Base-by-base conservation (phyloP, 1,140 invertebrate species). In the Pogonognathellus flavescens region DNA sequence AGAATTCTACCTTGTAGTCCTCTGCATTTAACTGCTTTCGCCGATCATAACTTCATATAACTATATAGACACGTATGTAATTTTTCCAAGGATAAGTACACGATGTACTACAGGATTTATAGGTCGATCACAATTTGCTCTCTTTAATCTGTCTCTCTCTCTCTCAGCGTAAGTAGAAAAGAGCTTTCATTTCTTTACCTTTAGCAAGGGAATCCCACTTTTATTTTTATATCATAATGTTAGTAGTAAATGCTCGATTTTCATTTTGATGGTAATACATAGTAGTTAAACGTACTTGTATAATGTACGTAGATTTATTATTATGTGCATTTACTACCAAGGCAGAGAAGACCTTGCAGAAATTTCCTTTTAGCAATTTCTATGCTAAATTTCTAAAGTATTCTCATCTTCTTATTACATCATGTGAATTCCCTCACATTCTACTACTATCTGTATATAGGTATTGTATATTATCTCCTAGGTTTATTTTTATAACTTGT, bases 81-180 rank as follows among this genome's bases (percentile, higher is more conserved):
- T 14, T 55, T 16, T 55, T 16, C 53, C 11, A 16, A 14, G 16
- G 53, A 14, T 55, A 55, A 14, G 22, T 66, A 41, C 31, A 41
- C 31, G 1, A 31, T 66, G 20, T 25, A 66, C 25, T 25, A 66
- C 62, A 14, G 62, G 62, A 20, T 25, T 66, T 66, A 41, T 41
- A 41, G 18, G 20, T 25, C 22, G 8, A 20, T 66, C 62, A 10
- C 62, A 66, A 66, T 66, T 55, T 66, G 25, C 62, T 66, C 25
- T 66, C 62, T 66, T 66, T 66, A 66, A 66, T 66, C 62, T 66
- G 62, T 25, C 20, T 66, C 62, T 22, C 31, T 41, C 31, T 41
- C 20, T 10, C 31, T 41, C 2, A 3, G 1, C 31, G 62, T 66
- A 31, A 66, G 62, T 31, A 11, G 62, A 41, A 41, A 41, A 41